phyloP scores from a whole-genome alignment of 2,113 vertebrate genomes.

The Speoplatyrhinus poulsoni region DNA sequence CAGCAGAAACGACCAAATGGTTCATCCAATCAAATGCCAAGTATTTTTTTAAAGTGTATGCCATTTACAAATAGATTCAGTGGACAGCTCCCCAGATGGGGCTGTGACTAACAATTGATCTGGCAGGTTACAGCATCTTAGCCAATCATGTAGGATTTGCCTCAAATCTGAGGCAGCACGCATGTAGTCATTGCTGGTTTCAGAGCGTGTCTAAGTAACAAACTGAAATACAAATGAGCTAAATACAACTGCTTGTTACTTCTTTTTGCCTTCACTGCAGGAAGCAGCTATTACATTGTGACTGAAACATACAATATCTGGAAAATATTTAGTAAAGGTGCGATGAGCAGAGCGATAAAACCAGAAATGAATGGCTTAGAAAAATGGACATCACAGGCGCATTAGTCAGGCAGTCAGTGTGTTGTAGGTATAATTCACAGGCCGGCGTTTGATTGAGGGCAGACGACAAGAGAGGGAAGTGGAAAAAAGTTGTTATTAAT shows the following conservation, averaged over 20 bases:
- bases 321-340: slow-evolving; percentile 30
- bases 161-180: slow-evolving; percentile 25
- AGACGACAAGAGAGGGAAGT: slow-evolving; percentile 10
- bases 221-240: slow-evolving; percentile 34
- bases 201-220: not conserved
- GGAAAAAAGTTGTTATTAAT: slow-evolving; percentile 56
- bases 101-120: too few species aligned
- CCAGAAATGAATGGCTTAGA: not conserved
- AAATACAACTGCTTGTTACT: slow-evolving; percentile 12
- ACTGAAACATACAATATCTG: slow-evolving; percentile 41
- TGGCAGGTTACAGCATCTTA: not conserved
- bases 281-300: slow-evolving; percentile 54
- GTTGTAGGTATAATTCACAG: not conserved
- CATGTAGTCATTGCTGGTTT: slow-evolving; percentile 38
- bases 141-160: slow-evolving; percentile 22
- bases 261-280: slow-evolving; percentile 34
- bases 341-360: not conserved
- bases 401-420: not conserved
- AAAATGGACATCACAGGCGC: not conserved
- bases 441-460: slow-evolving; percentile 14
- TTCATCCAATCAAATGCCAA: too few species aligned
- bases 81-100: too few species aligned
- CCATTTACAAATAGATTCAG: too few species aligned
- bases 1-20: too few species aligned
- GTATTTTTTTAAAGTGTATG: too few species aligned